Evolutionary conservation across 2,113 vertebrate genomes (phyloP), one percentile per base, ranked within the genome.

Genomic region (Paedocypris sp.): DNA sequence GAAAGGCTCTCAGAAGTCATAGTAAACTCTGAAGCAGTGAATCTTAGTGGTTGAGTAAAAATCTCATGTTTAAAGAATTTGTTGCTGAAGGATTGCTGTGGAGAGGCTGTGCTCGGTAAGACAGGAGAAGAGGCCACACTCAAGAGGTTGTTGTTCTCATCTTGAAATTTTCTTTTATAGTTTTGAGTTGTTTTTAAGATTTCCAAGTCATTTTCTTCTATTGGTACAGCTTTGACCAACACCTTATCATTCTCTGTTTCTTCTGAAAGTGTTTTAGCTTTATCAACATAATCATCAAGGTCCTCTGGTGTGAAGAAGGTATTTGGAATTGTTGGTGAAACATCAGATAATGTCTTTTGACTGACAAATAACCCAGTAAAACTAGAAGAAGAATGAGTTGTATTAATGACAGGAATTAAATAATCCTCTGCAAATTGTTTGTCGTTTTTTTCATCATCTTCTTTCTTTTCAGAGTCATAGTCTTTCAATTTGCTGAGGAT

Each of bases 321-420:
- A 3, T 31, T 3, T 0, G 0, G 2, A 18, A 3, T 9, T 4
- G 12, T 13, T 19, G n/a, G n/a, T n/a, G n/a, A n/a, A n/a, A 16
- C 6, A 25, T 19, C 4, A 1, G 2, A 62, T 7, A 48, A 59
- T 26, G 47, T 2, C 19, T 63, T 57, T 20, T 2, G 35, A 25
- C 42, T 52, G 31, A 47, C 59, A 50, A 73, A 67, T 51, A 45
- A 53, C n/a, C 11, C 54, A 16, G 70, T 72, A 13, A 42, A 38
- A 5, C 72, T 58, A 26, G 7, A 4, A 1, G 23, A 38, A 5
- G 78, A 67, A 1, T 67, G 45, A 13, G 6, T 60, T 43, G 64
- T 77, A 1, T 3, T 31, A 0, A 59, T 73, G 22, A 84, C 71
- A 33, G 83, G 77, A 0, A 42, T 57, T 3, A 88, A 80, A 62